Base-by-base conservation (phyloP, 2,888 invertebrate species). In the Pseudoips prasinana region DNA sequence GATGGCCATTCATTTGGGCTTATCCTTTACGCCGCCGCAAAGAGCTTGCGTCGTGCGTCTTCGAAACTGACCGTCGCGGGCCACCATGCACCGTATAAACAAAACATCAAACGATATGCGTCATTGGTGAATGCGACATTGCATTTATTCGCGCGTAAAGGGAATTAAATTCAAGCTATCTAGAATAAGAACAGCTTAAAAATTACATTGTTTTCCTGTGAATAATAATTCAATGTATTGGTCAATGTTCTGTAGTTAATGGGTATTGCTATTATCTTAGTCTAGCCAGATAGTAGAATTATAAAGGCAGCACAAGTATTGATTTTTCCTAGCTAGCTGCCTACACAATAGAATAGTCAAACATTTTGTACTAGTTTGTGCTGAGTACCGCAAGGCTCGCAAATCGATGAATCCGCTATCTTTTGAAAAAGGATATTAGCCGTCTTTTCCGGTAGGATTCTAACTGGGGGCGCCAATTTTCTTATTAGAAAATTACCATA, bases 11-110 rank as follows among this genome's bases (percentile, higher is more conserved):
- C 87, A 83, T 86, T 88, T 89, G 79, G 84, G 78, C 76, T 81
- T 84, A 81, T 77, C 83, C 85, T 88, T 82, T 82, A 87, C 88
- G 87, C 87, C 88, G 87, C 81, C 87, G 88, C 88, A 87, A 84
- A 83, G 85, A 83, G 82, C 77, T 84, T 75, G 75, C 80, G 86
- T 79, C 85, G 80, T 81, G 83, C 75, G 84, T 79, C 76, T 85
- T 81, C 69, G 64, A 73, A 71, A 69, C 71, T 77, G 73, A 73
- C 73, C 64, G 73, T 67, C 69, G 72, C 72, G 65, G 65, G 61
- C 59, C 66, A 70, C 71, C 64, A 70, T 71, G 72, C 74, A 77
- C 70, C 72, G 71, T 73, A 78, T 77, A 84, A 80, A 81, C 77
- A 78, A 80, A 72, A 78, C 73, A 73, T 73, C 41, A 62, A 64